Percentiles rank a stretch among this genome's conserved stretches.
phyloP scores from a whole-genome alignment of 2,113 vertebrate genomes.

The Machaerirhynchus nigripectus region DNA sequence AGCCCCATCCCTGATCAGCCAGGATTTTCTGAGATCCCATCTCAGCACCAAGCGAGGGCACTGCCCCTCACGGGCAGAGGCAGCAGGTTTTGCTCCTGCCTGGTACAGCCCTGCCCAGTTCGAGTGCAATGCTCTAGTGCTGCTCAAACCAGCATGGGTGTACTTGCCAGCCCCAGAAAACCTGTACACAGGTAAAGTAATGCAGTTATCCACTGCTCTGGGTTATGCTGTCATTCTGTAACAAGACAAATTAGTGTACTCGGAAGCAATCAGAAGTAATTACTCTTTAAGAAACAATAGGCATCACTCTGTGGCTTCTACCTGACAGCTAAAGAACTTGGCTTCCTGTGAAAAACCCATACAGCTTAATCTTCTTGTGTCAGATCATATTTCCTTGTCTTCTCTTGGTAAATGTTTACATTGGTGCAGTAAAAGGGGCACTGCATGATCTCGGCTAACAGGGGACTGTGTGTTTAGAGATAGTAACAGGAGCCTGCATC shows the following conservation, averaged over 20 bases:
- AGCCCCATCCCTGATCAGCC: conserved; percentile 69
- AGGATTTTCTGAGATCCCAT: conserved; percentile 69
- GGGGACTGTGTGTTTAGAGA: conserved; percentile 7
- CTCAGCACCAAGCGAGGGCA: conserved; percentile 64
- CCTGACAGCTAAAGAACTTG: conserved; percentile 54
- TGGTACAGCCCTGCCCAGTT: conserved; percentile 70
- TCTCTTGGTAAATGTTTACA: conserved; percentile 62
- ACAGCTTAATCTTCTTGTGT: conserved; percentile 61
- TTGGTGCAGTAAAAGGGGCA: conserved; percentile 15
- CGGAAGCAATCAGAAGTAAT: conserved; percentile 63
- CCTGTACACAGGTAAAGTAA: conserved; percentile 73
- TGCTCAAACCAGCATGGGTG: conserved; percentile 72
- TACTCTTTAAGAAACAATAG: conserved; percentile 66
- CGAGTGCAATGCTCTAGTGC: conserved; percentile 70
- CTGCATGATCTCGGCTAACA: conserved; percentile 9
- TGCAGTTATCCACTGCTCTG: background rate
- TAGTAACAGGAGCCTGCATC: background rate
- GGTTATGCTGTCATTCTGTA: conserved; percentile 38
- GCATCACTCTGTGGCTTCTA: conserved; percentile 47
- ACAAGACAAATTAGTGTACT: conserved; percentile 59
- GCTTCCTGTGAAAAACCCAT: conserved; percentile 53
- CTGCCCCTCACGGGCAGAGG: conserved; percentile 62
- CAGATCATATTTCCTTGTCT: conserved; percentile 58
- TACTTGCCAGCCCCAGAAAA: conserved; percentile 74
- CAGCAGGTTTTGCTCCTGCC: conserved; percentile 71